A percentile compares a stretch with the other conserved stretches of the same genome.
Evolutionary conservation across 2,797 vertebrate species (phyloP).

Genomic region (Falco peregrinus): DNA sequence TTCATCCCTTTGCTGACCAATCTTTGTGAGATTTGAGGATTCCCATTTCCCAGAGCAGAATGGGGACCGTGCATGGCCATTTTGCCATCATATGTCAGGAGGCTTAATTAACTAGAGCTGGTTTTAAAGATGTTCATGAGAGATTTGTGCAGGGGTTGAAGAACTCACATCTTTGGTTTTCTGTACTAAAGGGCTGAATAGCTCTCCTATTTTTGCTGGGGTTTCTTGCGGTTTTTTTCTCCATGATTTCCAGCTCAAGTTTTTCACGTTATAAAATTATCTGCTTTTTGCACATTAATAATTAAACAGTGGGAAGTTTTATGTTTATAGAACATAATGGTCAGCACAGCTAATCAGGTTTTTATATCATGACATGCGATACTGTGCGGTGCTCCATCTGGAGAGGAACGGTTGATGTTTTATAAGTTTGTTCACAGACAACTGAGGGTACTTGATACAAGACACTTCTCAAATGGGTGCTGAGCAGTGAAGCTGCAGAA

Average conservation of each 20-base stretch:
- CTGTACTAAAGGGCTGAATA: background rate
- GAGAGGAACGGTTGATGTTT: background rate
- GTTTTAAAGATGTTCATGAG: background rate
- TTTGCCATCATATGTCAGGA: background rate
- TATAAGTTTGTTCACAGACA: background rate
- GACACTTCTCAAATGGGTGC: background rate
- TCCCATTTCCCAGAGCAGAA: background rate
- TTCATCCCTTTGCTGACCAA: background rate
- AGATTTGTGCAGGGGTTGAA: background rate
- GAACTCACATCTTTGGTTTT: background rate
- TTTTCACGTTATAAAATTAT: background rate
- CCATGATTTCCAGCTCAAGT: background rate
- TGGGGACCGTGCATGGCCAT: accelerated
- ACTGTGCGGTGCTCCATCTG: background rate
- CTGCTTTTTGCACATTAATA: background rate
- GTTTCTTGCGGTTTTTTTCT: background rate
- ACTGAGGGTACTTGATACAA: background rate
- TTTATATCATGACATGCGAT: background rate
- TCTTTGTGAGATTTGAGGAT: background rate
- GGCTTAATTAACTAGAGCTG: background rate
- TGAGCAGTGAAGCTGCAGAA: background rate
- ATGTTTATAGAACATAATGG: background rate
- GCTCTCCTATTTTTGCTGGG: background rate
- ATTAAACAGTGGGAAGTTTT: background rate
- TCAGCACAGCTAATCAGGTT: background rate